Percentiles rank a stretch among this genome's conserved stretches.
These are phyloP conservation scores for Falcaria lacertinaria DNA, from an alignment of 2,888 invertebrate species.

Conservation along the genomic window DNA sequence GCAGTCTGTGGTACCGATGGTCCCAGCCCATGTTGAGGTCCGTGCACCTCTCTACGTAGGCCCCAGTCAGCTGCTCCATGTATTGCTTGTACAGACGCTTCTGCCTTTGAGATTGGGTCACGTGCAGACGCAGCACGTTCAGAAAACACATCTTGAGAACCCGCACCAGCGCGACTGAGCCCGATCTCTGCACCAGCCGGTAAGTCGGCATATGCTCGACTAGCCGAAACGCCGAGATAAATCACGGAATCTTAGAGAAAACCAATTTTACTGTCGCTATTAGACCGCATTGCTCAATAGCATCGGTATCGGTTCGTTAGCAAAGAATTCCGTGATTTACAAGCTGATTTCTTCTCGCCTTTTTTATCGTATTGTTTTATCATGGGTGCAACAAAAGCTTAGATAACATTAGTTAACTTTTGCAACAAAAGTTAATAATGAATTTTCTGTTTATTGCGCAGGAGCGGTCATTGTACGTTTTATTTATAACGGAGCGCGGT, in stretches of 20 bases:
- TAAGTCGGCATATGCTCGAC: slow-evolving; percentile 58
- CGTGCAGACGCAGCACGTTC: slow-evolving; percentile 76
- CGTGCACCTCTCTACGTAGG: slow-evolving; percentile 65
- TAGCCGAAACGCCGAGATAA: slow-evolving; percentile 31
- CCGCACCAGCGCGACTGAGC: slow-evolving; percentile 35
- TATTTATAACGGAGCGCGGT: slow-evolving; percentile 33
- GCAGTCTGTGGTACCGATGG: slow-evolving; percentile 39
- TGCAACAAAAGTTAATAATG: slow-evolving; percentile 62
- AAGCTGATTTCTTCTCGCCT: slow-evolving; percentile 31
- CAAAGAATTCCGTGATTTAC: slow-evolving; percentile 47
- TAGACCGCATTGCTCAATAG: slow-evolving; percentile 30
- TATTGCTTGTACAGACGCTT: slow-evolving; percentile 74
- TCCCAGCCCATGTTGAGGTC: slow-evolving; percentile 55
- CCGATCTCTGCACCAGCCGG: slow-evolving; percentile 46
- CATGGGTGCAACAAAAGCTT: slow-evolving; percentile 4
- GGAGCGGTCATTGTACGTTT: not conserved
- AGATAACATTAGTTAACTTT: slow-evolving; percentile 60
- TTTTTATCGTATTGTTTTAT: slow-evolving; percentile 14
- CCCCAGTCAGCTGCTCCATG: slow-evolving; percentile 69
- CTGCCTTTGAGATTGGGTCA: slow-evolving; percentile 73
- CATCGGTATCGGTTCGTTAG: slow-evolving; percentile 43
- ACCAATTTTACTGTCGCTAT: slow-evolving; percentile 46
- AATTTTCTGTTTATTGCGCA: slow-evolving; percentile 17
- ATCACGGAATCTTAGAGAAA: slow-evolving; percentile 56
- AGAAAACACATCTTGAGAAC: slow-evolving; percentile 77